phyloP scores from a whole-genome alignment of 2,888 invertebrate genomes.

The Malachius bipustulatus region DNA sequence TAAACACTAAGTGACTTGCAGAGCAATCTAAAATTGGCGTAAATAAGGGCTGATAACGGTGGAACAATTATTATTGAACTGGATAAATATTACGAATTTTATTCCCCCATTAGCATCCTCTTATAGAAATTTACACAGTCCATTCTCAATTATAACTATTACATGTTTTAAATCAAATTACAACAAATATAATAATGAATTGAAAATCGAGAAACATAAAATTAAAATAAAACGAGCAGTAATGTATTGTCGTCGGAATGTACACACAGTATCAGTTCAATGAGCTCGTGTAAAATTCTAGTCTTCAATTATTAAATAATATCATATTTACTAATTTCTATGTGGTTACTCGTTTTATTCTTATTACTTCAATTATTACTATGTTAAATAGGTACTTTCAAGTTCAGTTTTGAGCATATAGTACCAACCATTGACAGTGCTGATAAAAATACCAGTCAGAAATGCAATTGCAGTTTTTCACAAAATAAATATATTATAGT shows the following conservation, averaged over 20 bases:
- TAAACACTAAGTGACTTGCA: neutral
- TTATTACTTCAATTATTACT: neutral
- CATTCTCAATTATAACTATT: no score
- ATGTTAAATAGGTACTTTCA: conserved; percentile 28
- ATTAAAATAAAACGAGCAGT: neutral
- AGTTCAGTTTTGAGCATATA: conserved; percentile 34
- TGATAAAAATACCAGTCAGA: no score
- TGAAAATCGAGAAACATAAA: neutral
- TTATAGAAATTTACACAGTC: no score
- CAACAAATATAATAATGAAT: neutral
- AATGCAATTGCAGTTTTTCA: no score
- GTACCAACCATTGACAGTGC: conserved; percentile 22
- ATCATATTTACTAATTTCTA: no score
- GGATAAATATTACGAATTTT: no score
- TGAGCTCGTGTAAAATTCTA: conserved; percentile 1
- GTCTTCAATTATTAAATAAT: neutral
- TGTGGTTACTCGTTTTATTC: no score
- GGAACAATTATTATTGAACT: neutral
- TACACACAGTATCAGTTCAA: neutral
- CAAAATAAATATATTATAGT: no score
- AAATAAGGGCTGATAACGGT: neutral
- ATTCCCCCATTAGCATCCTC: no score
- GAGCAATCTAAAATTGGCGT: neutral
- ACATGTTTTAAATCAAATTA: no score
- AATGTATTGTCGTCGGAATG: neutral